Conservation (phyloP, 2,113 vertebrate species). For the Cephalopterus ornatus region DNA sequence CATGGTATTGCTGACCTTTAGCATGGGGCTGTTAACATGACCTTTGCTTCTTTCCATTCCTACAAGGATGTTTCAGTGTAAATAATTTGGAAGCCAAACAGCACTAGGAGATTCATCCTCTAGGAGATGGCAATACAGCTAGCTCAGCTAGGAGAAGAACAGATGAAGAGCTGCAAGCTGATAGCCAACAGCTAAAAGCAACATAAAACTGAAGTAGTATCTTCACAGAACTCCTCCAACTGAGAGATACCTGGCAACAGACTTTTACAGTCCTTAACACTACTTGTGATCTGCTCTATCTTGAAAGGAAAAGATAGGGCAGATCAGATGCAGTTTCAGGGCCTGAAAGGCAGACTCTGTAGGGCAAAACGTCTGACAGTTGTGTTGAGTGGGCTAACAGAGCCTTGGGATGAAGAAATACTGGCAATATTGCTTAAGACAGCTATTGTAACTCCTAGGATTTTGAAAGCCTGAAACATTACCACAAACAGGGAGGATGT, state of each 20-base stretch:
- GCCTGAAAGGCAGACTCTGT: not conserved
- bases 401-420: constrained; percentile 1
- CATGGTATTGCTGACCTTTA: constrained; percentile 50
- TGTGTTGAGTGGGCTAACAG: not conserved
- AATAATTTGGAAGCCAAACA: constrained; percentile 41
- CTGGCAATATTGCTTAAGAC: not conserved
- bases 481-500: not conserved
- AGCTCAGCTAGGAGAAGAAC: not conserved
- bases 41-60: constrained; percentile 59
- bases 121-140: not conserved
- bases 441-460: not conserved
- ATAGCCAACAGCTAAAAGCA: not conserved
- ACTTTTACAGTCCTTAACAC: not conserved
- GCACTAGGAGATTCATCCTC: constrained; percentile 14
- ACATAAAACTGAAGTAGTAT: not conserved
- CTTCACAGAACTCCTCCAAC: not conserved
- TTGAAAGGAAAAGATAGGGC: not conserved
- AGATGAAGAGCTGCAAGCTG: not conserved
- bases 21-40: constrained; percentile 16
- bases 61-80: constrained; percentile 38
- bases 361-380: not conserved
- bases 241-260: not conserved
- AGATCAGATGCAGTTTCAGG: not conserved
- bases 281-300: not conserved
- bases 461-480: constrained; percentile 9